Evolutionary conservation across 2,797 vertebrate genomes (phyloP), one percentile per base, ranked within the genome.

Genomic region (Melanotaenia parkinsoni): DNA sequence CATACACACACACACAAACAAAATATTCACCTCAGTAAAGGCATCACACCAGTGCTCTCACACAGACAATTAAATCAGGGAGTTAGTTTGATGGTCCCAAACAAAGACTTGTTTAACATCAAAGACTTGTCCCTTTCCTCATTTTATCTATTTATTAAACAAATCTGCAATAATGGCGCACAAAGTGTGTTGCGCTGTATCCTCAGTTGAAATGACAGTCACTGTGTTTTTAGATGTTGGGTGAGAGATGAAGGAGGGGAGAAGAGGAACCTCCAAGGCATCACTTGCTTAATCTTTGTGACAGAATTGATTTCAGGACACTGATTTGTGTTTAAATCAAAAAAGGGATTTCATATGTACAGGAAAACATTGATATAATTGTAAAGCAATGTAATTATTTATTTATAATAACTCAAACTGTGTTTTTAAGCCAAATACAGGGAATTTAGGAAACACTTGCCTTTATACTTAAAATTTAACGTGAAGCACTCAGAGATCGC

Each of bases 11-110:
- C 57, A 74, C 45, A 77, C 53, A 76, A 62, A 71, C 35, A 32
- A 58, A 74, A 64, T 80, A 84, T 70, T 70, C 77, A 70, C 59
- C 82, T 79, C 83, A 81, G 83, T 85, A 83, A 85, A 85, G 63
- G 64, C 83, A 72, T 76, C 82, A 60, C 78, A 65, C 43, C 73
- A n/a, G 63, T 72, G 37, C 32, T 69, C 63, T 78, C 67, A 63
- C 57, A 67, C 26, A 62, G 57, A 64, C 24, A 35, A 76, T 73
- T 80, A 81, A 64, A 77, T 76, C 47, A 79, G 62, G 56, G 63
- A 74, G 70, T 74, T 65, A 40, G 72, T 69, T 65, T 16, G 18
- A 64, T 54, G 57, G 75, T 81, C 67, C 74, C 58, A 85, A 89
- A 88, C 77, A 83, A 77, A 82, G 74, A 83, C 70, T 12, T 70